Percentiles rank a stretch among this genome's conserved stretches.
Conservation (phyloP, 2,888 invertebrate species). For the Ennomos fuscantarius region DNA sequence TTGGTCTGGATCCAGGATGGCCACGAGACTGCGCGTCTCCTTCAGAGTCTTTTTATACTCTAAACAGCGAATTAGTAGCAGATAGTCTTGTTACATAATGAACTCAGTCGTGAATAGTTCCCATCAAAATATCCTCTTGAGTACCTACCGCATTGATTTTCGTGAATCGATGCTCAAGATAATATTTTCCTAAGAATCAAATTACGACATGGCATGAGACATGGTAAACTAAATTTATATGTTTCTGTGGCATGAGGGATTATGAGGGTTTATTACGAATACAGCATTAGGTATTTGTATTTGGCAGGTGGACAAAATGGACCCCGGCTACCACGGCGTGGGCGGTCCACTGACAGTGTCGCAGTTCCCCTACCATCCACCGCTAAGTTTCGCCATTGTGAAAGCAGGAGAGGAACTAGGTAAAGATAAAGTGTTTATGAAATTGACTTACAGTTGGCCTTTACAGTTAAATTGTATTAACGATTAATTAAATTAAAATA, state of each 20-base stretch:
- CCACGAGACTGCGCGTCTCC: no score
- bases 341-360: constrained; percentile 92
- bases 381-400: constrained; percentile 90
- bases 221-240: neutral
- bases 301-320: constrained; percentile 86
- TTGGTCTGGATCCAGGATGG: no score
- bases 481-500: no score
- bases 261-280: neutral
- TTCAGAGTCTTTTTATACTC: no score
- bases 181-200: no score
- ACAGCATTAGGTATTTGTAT: neutral
- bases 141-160: no score
- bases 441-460: neutral
- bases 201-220: no score
- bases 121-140: no score
- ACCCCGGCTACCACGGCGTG: constrained; percentile 90
- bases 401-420: constrained; percentile 92
- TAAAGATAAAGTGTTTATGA: constrained; percentile 48
- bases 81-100: no score
- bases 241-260: neutral
- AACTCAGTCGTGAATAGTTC: no score
- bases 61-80: no score
- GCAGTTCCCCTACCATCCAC: constrained; percentile 94
- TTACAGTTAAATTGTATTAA: constrained; percentile 1
- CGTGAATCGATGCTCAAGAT: no score